Base-by-base conservation (phyloP, 2,797 vertebrate species). In the Poecilia gillii region DNA sequence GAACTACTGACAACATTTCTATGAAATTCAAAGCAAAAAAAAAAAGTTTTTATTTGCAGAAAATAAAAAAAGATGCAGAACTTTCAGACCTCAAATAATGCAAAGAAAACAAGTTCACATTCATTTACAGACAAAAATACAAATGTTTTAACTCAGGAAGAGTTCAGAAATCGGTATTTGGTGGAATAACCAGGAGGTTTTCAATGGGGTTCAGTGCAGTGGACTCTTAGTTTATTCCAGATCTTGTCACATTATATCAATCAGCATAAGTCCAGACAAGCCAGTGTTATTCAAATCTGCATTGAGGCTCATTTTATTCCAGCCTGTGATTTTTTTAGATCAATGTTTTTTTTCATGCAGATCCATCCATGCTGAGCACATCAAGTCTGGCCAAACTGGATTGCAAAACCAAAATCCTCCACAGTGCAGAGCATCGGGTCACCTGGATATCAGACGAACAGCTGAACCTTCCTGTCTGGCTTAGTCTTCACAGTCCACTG, bases 361-460 rank as follows among this genome's bases (percentile, higher is more conserved):
- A 46, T 46, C 33, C 45, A 45, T 57, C 57, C 23, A 64, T 43
- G 12, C 31, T 74, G 46, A 79, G 53, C 57, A 74, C n/a, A 73
- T 55, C 68, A 39, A 74, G 68, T 20, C 45, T 41, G 28, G 74
- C 25, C 72, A 66, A 71, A 81, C 75, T 72, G 81, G 75, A 75
- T 75, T 39, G 43, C 28, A 12, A 18, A n/a, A 62, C 28, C 31
- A 74, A 13, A 51, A 53, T 66, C 36, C 39, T n/a, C 25, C 1
- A n/a, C 41, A 4, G 68, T 6, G 74, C 36, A 79, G 72, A n/a
- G 72, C 74, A n/a, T 23, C 74, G 23, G 18, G 23, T 62, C 45
- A 33, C 25, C 51, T 74, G 64, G 28, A 53, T 77, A 74, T 75
- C 71, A 28, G 66, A 45, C 13, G 74, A 64, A n/a, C 9, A 74